These are phyloP conservation scores for Polia nebulosa DNA, from an alignment of 2,888 invertebrate genomes.

Conservation along the genomic window DNA sequence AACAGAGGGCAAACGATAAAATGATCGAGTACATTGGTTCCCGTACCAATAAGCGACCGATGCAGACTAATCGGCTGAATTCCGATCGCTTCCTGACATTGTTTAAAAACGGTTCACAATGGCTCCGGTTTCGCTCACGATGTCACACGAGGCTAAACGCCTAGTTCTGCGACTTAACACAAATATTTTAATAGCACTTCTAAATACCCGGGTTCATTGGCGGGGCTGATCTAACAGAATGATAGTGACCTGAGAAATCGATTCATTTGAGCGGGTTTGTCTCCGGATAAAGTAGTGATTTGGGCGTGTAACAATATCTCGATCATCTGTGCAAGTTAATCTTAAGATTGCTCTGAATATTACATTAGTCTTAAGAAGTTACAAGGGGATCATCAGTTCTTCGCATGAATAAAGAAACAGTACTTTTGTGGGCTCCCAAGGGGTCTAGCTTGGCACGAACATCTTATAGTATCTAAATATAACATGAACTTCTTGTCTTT, in stretches of 20 bases:
- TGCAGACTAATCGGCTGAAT: constrained; percentile 74
- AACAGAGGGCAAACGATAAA: constrained; percentile 61
- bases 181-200: constrained; percentile 51
- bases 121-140: constrained; percentile 67
- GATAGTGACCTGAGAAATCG: constrained; percentile 51
- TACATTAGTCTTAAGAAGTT: constrained; percentile 46
- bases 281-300: constrained; percentile 27
- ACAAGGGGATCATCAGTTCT: constrained; percentile 33
- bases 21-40: constrained; percentile 62
- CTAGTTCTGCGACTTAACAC: constrained; percentile 27
- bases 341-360: constrained; percentile 49
- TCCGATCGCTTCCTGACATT: constrained; percentile 80
- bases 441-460: constrained; percentile 37
- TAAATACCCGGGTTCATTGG: constrained; percentile 30
- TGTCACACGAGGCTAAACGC: constrained; percentile 46
- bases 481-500: constrained; percentile 33
- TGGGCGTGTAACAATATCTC: constrained; percentile 11
- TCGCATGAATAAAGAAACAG: constrained; percentile 35
- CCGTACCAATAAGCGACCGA: constrained; percentile 67
- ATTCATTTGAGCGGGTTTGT: constrained; percentile 37
- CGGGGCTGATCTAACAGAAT: constrained; percentile 31
- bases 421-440: constrained; percentile 29
- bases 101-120: constrained; percentile 76
- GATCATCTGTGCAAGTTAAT: constrained; percentile 30
- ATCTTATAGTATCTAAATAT: constrained; percentile 44